Evolutionary conservation across 2,888 invertebrate species (phyloP).

Genomic region (Pycnomerus fuliginosus): DNA sequence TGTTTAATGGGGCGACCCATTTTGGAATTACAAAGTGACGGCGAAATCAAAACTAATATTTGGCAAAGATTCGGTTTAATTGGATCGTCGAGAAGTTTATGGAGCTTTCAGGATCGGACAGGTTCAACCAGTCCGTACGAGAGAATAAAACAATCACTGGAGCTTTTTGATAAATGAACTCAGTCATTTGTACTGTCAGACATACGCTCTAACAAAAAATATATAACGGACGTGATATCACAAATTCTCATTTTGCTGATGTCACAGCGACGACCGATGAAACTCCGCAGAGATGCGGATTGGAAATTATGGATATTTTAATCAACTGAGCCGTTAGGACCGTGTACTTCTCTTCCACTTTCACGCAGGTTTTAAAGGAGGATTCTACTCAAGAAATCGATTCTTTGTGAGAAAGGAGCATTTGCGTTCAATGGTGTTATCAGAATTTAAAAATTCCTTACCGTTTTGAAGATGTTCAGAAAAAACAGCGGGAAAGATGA

Average conservation of each 20-base stretch:
- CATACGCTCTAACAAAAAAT: constrained; percentile 22
- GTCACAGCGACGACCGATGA: no score
- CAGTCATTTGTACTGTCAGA: constrained; percentile 33
- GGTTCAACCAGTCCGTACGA: constrained; percentile 32
- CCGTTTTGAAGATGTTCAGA: no score
- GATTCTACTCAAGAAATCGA: no score
- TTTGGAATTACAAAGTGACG: constrained; percentile 7
- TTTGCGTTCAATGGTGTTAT: no score
- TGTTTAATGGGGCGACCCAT: constrained; percentile 5
- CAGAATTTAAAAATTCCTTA: no score
- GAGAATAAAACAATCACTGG: constrained; percentile 35
- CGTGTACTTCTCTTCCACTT: no score
- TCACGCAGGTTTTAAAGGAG: no score
- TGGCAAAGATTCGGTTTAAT: constrained; percentile 12
- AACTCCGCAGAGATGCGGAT: no score
- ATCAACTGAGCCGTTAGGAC: no score
- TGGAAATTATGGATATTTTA: no score
- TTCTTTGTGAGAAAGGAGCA: no score
- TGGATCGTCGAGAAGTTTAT: constrained; percentile 15
- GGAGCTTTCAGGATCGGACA: constrained; percentile 25
- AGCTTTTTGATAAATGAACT: constrained; percentile 33
- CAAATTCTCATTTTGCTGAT: constrained; percentile 23
- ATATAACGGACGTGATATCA: constrained; percentile 31
- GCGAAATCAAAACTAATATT: constrained; percentile 10
- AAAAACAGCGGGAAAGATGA: no score